Percentiles rank a stretch among this genome's conserved stretches.
phyloP scores from a whole-genome alignment of 2,888 invertebrate species.

The Ormyrus rosae region DNA sequence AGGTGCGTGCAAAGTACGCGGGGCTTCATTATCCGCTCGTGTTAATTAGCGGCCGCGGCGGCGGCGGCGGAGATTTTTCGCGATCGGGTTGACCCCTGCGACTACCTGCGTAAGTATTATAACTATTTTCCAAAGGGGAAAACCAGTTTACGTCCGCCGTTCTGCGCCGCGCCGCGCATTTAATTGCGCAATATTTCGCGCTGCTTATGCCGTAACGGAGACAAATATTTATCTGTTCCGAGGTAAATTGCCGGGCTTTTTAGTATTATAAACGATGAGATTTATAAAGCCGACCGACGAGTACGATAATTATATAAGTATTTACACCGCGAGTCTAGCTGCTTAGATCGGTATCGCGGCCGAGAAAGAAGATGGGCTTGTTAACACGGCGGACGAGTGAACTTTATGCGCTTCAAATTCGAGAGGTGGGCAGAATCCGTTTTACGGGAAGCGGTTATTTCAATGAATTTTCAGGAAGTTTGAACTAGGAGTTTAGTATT shows the following conservation, averaged over 20 bases:
- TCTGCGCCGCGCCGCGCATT: not conserved
- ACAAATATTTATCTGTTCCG: not conserved
- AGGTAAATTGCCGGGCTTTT: not conserved
- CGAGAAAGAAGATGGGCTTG: no score
- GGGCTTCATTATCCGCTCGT: slow-evolving; percentile 71
- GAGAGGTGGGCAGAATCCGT: no score
- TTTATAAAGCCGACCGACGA: slow-evolving; percentile 2
- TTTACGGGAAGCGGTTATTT: no score
- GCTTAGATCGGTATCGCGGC: no score
- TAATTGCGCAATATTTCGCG: slow-evolving; percentile 38
- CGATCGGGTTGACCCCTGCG: slow-evolving; percentile 35
- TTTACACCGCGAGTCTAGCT: not conserved
- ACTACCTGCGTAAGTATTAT: not conserved
- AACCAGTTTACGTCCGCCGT: not conserved
- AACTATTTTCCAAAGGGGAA: not conserved
- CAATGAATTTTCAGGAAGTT: no score
- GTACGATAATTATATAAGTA: not conserved
- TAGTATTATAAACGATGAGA: not conserved
- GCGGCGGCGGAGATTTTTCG: not conserved
- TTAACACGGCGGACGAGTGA: no score
- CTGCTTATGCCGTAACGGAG: not conserved
- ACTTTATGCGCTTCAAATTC: no score
- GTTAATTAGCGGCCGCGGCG: slow-evolving; percentile 70
- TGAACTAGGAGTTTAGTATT: no score
- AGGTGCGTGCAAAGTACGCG: slow-evolving; percentile 55